Conservation (phyloP, 2,113 vertebrate species). For the Saimiri boliviensis region DNA sequence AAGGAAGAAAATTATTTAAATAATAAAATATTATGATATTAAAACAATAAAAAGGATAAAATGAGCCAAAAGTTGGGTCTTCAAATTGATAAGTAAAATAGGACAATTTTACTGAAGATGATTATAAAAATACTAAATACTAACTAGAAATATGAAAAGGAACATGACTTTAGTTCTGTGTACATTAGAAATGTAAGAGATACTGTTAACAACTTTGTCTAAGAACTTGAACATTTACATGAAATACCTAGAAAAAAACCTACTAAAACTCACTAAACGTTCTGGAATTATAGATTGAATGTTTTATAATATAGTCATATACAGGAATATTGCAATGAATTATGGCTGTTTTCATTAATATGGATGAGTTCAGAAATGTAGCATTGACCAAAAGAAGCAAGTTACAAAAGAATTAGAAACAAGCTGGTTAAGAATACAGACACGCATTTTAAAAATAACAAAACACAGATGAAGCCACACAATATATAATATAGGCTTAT, state of each 20-base stretch:
- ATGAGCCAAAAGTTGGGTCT: background rate
- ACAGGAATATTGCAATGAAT: background rate
- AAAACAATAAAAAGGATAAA: background rate
- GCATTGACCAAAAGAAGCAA: background rate
- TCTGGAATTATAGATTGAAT: background rate
- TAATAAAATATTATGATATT: background rate
- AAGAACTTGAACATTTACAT: background rate
- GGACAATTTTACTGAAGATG: background rate
- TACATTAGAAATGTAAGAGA: background rate
- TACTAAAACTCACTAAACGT: background rate
- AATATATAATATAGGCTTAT: background rate
- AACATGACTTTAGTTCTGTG: background rate
- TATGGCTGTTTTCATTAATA: background rate
- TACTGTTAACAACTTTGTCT: background rate
- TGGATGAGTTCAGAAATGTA: background rate
- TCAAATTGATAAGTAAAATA: background rate
- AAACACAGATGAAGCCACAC: background rate
- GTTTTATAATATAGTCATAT: background rate
- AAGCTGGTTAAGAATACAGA: background rate
- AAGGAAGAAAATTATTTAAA: background rate
- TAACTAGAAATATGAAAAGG: background rate
- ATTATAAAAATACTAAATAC: background rate
- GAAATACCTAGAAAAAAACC: background rate
- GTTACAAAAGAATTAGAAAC: background rate
- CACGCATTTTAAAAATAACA: background rate